Percentiles rank a stretch among this genome's conserved stretches.
Conservation (phyloP, 2,113 vertebrate genomes). For the Peromyscus leucopus region DNA sequence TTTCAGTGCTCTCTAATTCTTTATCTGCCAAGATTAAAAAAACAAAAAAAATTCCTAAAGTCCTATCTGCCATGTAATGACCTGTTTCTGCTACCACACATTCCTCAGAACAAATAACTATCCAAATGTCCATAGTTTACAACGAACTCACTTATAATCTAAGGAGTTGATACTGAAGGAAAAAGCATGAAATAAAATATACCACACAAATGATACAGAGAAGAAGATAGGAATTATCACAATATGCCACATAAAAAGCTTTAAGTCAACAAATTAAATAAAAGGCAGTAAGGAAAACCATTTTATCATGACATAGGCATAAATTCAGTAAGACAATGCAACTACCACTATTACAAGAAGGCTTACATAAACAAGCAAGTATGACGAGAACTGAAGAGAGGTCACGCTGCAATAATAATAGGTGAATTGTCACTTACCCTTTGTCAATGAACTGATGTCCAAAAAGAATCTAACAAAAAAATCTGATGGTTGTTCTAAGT, state of each 20-base stretch:
- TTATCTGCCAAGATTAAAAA: background rate
- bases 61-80: background rate
- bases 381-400: background rate
- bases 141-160: background rate
- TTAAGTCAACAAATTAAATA: background rate
- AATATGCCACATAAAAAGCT: no score
- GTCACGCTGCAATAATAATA: background rate
- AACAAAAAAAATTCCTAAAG: background rate
- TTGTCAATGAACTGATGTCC: background rate
- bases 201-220: background rate
- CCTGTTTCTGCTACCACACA: background rate
- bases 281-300: background rate
- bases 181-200: background rate
- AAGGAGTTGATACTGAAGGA: background rate
- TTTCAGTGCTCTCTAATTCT: background rate
- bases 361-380: background rate
- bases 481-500: background rate
- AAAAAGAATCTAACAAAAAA: background rate
- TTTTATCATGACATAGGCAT: background rate
- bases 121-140: background rate
- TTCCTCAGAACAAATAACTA: background rate
- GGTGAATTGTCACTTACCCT: accelerated
- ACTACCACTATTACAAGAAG: background rate
- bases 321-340: background rate
- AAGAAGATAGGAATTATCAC: background rate